Percentiles rank a stretch among this genome's conserved stretches.
Conservation (phyloP, 2,888 invertebrate species). For the Heterodera filipjevi region DNA sequence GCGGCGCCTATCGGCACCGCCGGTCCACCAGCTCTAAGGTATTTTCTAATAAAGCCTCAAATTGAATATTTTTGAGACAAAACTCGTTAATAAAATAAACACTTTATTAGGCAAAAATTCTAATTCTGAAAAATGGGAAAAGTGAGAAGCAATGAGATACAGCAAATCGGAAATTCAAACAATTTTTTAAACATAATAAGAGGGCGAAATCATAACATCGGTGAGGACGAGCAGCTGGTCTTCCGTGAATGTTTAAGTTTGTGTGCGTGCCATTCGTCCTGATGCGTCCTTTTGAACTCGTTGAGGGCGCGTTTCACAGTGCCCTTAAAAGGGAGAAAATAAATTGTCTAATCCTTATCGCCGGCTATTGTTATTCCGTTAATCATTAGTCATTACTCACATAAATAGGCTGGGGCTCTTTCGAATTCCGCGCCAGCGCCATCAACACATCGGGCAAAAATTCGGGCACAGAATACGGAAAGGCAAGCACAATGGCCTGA, state of each 20-base stretch:
- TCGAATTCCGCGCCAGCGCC: slow-evolving; percentile 79
- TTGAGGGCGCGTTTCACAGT: slow-evolving; percentile 83
- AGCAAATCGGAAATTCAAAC: no score
- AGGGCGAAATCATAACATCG: slow-evolving; percentile 86
- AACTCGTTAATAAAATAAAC: no score
- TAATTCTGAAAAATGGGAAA: no score
- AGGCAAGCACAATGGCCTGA: slow-evolving; percentile 75
- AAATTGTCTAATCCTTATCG: background rate
- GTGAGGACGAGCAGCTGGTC: slow-evolving; percentile 83
- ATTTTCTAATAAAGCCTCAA: no score
- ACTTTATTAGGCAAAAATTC: no score
- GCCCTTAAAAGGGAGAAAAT: slow-evolving; percentile 68
- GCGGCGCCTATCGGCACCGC: no score
- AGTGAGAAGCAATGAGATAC: no score
- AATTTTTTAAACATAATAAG: slow-evolving; percentile 77
- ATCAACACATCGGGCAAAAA: slow-evolving; percentile 80
- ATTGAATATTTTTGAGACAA: no score
- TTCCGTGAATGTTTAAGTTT: slow-evolving; percentile 81
- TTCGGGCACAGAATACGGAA: slow-evolving; percentile 84
- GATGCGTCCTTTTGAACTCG: slow-evolving; percentile 88
- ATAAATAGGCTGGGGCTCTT: slow-evolving; percentile 68
- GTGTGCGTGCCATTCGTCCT: slow-evolving; percentile 87
- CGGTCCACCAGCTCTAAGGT: no score
- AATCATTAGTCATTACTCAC: slow-evolving; percentile 34
- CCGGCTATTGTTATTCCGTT: no score